Evolutionary conservation across 2,113 vertebrate genomes (phyloP), one percentile per base, ranked within the genome.

Genomic region (Romanogobio albipinnatus): DNA sequence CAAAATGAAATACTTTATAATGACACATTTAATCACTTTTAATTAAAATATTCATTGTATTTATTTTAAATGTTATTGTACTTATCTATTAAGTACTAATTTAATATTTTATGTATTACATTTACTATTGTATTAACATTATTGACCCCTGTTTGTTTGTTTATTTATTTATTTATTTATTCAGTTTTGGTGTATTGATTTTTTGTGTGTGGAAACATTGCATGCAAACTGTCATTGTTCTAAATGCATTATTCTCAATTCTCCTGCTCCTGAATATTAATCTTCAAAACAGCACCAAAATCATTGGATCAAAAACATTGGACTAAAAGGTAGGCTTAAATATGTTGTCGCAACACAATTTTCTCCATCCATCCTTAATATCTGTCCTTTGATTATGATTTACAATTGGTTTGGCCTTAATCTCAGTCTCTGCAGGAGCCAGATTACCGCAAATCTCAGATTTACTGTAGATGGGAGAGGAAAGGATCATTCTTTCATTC

Each of bases 361-460:
- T 24, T 53, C 10, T 39, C 6, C 22, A 0, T 82, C 47, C 29
- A 71, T 56, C 80, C 19, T 81, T 47, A 64, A 14, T 19, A 36
- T 61, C 58, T 66, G 17, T 68, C 61, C 45, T 81, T 36, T 51
- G 61, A 81, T 81, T 68, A 81, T 58, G 80, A 71, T 71, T 71
- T 58, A 82, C 80, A 71, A 53, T 78, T 82, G 64, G 80, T 56
- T 22, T 53, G 49, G 29, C 49, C 66, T 71, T 82, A 82, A 82
- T 71, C 29, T 82, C 29, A 43, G 66, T 58, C 64, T n/a, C 80
- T 58, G 66, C 64, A 58, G 39, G 80, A 58, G 66, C 19, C 66
- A 82, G 80, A 82, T 82, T 82, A 82, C 47, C 0, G 6, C 33
- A 71, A 71, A 82, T 82, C 80, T 56, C 64, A 39, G 33, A 82